These are phyloP conservation scores for Drosophila putrida DNA, from an alignment of 2,888 invertebrate genomes.

Conservation along the genomic window DNA sequence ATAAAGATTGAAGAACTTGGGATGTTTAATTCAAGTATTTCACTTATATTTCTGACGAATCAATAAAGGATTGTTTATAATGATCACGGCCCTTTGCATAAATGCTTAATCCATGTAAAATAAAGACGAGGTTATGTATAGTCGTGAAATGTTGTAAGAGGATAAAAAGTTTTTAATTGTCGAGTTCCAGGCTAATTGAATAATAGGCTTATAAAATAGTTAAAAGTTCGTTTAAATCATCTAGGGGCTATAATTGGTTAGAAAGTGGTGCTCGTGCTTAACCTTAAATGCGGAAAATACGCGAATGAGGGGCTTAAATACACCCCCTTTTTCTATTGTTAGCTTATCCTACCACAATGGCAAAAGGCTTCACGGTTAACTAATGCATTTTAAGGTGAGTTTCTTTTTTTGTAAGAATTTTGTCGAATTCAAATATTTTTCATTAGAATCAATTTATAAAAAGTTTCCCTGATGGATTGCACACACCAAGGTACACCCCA, in stretches of 20 bases:
- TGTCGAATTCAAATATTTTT: too few relatives aligned
- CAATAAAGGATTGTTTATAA: neutral
- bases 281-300: conserved; percentile 9
- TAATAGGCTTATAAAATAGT: conserved; percentile 5
- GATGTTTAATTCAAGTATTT: neutral
- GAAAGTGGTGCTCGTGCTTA: conserved; percentile 16
- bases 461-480: too few relatives aligned
- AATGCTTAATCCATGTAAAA: neutral
- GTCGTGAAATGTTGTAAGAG: neutral
- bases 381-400: too few relatives aligned
- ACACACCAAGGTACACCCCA: too few relatives aligned
- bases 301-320: neutral
- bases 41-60: neutral
- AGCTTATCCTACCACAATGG: conserved; percentile 4
- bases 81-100: conserved; percentile 1
- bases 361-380: neutral
- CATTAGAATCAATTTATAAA: too few relatives aligned
- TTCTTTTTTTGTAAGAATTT: too few relatives aligned
- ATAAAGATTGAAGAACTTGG: neutral
- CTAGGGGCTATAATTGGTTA: conserved; percentile 7
- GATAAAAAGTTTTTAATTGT: neutral
- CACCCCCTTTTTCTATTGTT: neutral
- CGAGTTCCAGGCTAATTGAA: too few relatives aligned
- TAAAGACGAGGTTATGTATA: neutral
- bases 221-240: neutral